Evolutionary conservation across 2,113 vertebrate genomes (phyloP).

Genomic region (Nerophis lumbriciformis): DNA sequence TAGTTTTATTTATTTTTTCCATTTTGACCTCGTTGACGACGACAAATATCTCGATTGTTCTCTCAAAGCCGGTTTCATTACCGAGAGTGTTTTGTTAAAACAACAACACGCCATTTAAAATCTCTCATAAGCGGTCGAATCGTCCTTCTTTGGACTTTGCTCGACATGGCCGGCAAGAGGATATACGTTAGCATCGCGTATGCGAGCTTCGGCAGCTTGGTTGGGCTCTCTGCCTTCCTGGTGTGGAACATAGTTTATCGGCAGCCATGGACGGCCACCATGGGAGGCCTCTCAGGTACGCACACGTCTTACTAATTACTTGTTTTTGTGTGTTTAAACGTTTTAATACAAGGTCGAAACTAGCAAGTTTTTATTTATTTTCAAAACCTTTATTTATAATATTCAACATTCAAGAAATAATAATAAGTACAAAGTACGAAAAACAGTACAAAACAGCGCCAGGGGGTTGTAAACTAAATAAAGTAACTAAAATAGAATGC

Average conservation of each 20-base stretch:
- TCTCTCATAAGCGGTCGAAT: neutral
- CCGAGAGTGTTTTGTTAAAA: neutral
- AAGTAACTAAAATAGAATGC: too few relatives aligned
- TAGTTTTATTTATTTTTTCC: neutral
- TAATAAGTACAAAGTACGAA: too few relatives aligned
- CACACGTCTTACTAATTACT: neutral
- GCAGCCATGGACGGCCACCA: slow-evolving; percentile 84
- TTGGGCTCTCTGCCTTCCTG: slow-evolving; percentile 82
- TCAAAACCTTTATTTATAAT: too few relatives aligned
- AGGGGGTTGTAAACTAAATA: too few relatives aligned
- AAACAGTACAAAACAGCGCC: too few relatives aligned
- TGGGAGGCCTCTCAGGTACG: slow-evolving; percentile 88
- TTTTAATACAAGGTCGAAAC: too few relatives aligned
- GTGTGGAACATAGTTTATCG: slow-evolving; percentile 81
- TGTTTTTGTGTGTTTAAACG: neutral
- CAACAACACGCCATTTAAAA: neutral
- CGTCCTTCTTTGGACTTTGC: too few relatives aligned
- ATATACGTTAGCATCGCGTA: slow-evolving; percentile 75
- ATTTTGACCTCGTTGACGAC: neutral
- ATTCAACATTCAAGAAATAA: too few relatives aligned
- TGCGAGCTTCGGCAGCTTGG: slow-evolving; percentile 70
- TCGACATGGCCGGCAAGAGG: slow-evolving; percentile 59
- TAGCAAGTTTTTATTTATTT: too few relatives aligned
- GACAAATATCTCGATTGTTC: neutral
- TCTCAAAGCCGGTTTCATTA: neutral